Evolutionary conservation across 2,113 vertebrate genomes (phyloP).

Genomic region (Zosterops lateralis): DNA sequence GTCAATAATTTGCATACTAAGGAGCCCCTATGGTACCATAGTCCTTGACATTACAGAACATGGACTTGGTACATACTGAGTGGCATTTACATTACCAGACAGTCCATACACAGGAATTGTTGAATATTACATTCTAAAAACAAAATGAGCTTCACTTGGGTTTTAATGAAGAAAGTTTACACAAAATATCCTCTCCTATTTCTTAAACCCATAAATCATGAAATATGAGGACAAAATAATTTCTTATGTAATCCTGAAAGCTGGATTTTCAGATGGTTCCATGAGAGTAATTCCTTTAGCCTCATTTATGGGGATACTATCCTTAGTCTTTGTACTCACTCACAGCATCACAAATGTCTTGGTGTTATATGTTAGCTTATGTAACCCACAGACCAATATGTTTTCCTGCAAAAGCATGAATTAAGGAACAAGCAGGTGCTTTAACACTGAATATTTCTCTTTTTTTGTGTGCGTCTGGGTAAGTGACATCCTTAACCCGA

Average conservation of each 20-base stretch:
- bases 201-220: background rate
- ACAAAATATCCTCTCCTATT: background rate
- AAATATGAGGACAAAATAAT: background rate
- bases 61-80: background rate
- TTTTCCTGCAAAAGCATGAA: conserved; percentile 45
- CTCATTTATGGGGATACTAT: conserved; percentile 37
- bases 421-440: conserved; percentile 44
- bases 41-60: conserved; percentile 13
- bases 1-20: conserved; percentile 72
- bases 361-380: conserved; percentile 53
- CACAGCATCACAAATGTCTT: conserved; percentile 15
- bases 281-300: conserved; percentile 10
- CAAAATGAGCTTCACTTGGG: background rate
- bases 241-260: background rate
- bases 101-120: background rate
- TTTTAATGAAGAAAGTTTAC: background rate
- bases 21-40: conserved; percentile 23
- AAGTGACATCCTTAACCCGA: conserved; percentile 36
- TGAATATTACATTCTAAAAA: background rate
- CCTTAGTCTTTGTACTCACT: conserved; percentile 30
- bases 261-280: background rate
- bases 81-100: background rate
- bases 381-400: conserved; percentile 44
- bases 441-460: conserved; percentile 30
- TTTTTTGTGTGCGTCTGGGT: background rate